Conservation (phyloP, 1,140 invertebrate genomes). For the Myzus persicae region DNA sequence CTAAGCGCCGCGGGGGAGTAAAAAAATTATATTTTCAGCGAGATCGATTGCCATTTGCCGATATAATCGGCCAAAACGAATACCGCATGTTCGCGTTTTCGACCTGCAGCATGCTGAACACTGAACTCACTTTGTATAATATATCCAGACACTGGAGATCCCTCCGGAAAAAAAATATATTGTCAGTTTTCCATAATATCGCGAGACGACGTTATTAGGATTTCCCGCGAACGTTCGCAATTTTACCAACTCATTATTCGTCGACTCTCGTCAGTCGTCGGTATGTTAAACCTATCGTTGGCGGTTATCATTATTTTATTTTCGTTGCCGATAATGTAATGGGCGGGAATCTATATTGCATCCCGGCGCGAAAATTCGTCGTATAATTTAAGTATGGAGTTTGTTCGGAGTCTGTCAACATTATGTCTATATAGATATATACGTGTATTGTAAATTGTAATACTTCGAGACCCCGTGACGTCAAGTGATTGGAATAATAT, state of each 20-base stretch:
- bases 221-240: background rate
- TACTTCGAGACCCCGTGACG: background rate
- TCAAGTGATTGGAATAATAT: background rate
- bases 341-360: background rate
- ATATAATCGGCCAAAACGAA: background rate
- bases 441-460: background rate
- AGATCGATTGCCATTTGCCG: background rate
- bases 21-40: background rate
- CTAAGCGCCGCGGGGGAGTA: background rate
- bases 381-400: background rate
- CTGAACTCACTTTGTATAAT: background rate
- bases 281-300: background rate
- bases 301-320: background rate
- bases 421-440: background rate
- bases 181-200: background rate
- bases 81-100: background rate
- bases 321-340: background rate
- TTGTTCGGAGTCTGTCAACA: background rate
- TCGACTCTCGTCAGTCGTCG: background rate
- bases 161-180: background rate
- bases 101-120: background rate
- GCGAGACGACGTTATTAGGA: background rate
- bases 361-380: background rate
- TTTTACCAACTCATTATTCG: conserved; percentile 10
- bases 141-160: background rate